phyloP scores from a whole-genome alignment of 2,797 vertebrate species.

The Okamejei kenojei region DNA sequence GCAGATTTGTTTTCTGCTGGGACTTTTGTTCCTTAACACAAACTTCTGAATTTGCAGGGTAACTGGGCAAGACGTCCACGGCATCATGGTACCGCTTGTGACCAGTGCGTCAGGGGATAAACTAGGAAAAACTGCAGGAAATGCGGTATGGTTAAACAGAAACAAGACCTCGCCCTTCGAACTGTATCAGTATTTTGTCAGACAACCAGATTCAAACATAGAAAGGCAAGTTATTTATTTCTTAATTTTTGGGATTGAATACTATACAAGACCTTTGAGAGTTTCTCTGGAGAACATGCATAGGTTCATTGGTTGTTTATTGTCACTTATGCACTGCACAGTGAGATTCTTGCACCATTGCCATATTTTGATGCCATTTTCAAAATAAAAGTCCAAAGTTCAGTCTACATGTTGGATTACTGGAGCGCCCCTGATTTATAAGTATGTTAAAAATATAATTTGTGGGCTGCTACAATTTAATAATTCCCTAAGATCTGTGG shows the following conservation, averaged over 20 bases:
- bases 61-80: slow-evolving; percentile 81
- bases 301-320: no score
- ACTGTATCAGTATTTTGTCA: slow-evolving; percentile 88
- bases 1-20: not conserved
- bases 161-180: slow-evolving; percentile 89
- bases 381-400: no score
- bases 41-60: slow-evolving; percentile 54
- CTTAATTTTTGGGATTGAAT: not conserved
- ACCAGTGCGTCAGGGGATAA: slow-evolving; percentile 84
- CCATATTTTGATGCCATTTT: no score
- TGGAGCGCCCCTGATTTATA: no score
- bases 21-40: not conserved
- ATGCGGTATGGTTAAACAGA: slow-evolving; percentile 87
- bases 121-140: slow-evolving; percentile 89
- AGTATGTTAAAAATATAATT: not conserved
- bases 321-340: no score
- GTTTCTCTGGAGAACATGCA: no score
- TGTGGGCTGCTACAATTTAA: not conserved
- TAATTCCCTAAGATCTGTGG: not conserved
- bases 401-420: no score
- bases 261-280: not conserved
- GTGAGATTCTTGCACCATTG: no score
- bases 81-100: slow-evolving; percentile 84
- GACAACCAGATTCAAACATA: slow-evolving; percentile 70
- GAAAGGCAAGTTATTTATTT: slow-evolving; percentile 60